phyloP scores from a whole-genome alignment of 2,888 invertebrate genomes.

The Synergus laeviventris region DNA sequence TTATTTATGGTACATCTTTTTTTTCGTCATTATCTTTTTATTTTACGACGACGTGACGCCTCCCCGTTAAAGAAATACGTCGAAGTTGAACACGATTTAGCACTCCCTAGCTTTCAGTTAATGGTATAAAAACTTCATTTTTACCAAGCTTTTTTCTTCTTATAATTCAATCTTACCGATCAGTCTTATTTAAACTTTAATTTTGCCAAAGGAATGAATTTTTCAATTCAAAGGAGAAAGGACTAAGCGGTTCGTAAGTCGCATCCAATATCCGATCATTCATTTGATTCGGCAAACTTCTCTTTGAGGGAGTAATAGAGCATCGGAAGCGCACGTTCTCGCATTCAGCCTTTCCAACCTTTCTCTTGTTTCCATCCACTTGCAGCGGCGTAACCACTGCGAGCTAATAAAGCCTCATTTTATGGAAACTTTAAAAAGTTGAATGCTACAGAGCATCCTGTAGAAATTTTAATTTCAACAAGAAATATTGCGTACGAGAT shows the following conservation, averaged over 20 bases:
- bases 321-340: conserved; percentile 19
- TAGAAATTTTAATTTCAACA: neutral
- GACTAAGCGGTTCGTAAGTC: conserved; percentile 23
- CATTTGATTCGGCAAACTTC: conserved; percentile 23
- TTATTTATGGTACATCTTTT: neutral
- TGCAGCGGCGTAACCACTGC: conserved; percentile 8
- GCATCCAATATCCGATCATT: conserved; percentile 35
- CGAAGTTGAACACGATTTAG: neutral
- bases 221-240: conserved; percentile 25
- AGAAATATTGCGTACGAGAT: neutral
- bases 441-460: neutral
- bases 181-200: conserved; percentile 7
- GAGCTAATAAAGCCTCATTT: neutral
- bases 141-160: neutral
- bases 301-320: conserved; percentile 33
- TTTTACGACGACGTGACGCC: neutral
- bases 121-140: neutral
- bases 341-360: neutral
- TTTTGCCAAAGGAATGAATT: conserved; percentile 20
- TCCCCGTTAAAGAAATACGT: neutral
- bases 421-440: neutral
- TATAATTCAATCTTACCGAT: neutral
- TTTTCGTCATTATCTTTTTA: neutral
- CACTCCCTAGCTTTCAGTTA: neutral
- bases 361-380: conserved; percentile 7